phyloP scores from a whole-genome alignment of 2,888 invertebrate species.

The Gasteruption jaculator region DNA sequence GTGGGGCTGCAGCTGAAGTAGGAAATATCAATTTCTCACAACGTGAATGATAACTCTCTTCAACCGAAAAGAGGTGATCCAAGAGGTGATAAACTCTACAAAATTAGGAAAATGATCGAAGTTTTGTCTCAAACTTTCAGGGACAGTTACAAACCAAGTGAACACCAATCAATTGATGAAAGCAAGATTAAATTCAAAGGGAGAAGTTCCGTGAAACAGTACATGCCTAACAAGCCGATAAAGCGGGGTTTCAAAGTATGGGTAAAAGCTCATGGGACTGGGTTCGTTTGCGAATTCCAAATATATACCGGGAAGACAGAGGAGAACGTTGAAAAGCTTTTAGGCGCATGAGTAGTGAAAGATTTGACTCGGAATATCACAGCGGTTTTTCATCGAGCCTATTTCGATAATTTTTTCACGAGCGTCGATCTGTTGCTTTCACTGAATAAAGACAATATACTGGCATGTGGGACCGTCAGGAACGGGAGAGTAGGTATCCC shows the following conservation, averaged over 20 bases:
- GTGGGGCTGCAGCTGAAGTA: too few relatives aligned
- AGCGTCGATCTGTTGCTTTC: too few relatives aligned
- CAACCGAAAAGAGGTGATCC: conserved; percentile 23
- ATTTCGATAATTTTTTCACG: too few relatives aligned
- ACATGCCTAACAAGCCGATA: conserved; percentile 26
- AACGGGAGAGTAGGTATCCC: too few relatives aligned
- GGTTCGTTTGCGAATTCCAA: conserved; percentile 33
- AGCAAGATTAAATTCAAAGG: conserved; percentile 32
- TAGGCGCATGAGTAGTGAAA: conserved; percentile 32
- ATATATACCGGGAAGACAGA: conserved; percentile 27
- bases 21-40: too few relatives aligned
- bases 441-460: too few relatives aligned
- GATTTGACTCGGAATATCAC: too few relatives aligned
- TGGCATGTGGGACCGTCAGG: too few relatives aligned
- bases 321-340: conserved; percentile 27
- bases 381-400: too few relatives aligned
- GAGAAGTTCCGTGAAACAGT: conserved; percentile 26
- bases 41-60: conserved; percentile 25
- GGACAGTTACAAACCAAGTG: conserved; percentile 16
- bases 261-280: conserved; percentile 26
- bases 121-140: conserved; percentile 21
- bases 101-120: conserved; percentile 27
- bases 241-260: conserved; percentile 32
- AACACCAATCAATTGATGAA: conserved; percentile 27
- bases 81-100: conserved; percentile 29